Conservation (phyloP, 2,797 vertebrate genomes). For the Poecilia wingei region DNA sequence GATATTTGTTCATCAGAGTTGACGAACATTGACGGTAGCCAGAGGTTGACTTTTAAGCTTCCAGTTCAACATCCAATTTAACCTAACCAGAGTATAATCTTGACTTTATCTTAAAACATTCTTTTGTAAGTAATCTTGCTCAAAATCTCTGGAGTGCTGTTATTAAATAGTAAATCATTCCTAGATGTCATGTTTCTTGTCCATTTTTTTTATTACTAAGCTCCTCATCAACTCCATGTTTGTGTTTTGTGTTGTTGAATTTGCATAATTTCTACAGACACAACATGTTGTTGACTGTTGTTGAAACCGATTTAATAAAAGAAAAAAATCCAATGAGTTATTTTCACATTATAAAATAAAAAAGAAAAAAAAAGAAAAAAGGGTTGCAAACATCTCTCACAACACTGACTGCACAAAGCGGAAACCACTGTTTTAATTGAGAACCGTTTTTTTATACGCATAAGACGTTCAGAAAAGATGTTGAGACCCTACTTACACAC, state of each 20-base stretch:
- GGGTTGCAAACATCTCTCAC: not conserved
- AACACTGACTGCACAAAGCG: not conserved
- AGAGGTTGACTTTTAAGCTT: too few species aligned
- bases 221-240: not conserved
- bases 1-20: too few species aligned
- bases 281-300: not conserved
- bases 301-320: not conserved
- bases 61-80: not conserved
- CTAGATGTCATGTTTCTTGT: not conserved
- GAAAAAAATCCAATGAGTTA: not conserved
- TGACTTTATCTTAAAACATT: not conserved
- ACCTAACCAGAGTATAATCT: not conserved
- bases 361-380: not conserved
- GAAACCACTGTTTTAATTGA: not conserved
- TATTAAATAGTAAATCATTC: not conserved
- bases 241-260: not conserved
- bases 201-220: not conserved
- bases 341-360: not conserved
- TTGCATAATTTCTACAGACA: not conserved
- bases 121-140: not conserved
- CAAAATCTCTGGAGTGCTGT: not conserved
- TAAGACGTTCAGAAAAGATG: slow-evolving; percentile 20
- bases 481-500: slow-evolving; percentile 12
- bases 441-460: slow-evolving; percentile 19
- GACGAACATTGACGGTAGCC: too few species aligned